Base-by-base conservation (phyloP, 1,140 invertebrate species). In the Microvelia longipes region DNA sequence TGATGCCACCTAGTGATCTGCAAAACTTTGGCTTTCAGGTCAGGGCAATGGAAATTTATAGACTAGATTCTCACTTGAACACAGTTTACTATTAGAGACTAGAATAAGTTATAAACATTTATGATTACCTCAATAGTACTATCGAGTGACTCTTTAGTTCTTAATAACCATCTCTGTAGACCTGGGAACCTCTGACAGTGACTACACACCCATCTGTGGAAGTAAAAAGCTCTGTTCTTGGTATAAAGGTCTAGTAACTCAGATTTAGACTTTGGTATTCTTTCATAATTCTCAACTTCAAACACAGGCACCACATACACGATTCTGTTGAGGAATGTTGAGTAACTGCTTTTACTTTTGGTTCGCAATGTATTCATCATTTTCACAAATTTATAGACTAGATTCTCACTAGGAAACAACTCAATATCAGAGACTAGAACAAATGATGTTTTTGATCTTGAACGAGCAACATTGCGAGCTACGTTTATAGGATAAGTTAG, bases 151-250 rank as follows among this genome's bases (percentile, higher is more conserved):
- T 80, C 2, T 30, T 80, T 77, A 71, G 80, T 78, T 19, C 72
- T 69, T 63, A 74, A 70, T n/a, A 90, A 75, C 88, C 89, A 92
- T 2, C 84, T 82, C 61, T 86, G 85, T 27, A 90, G 77, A 11
- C 87, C 88, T 24, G 90, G 90, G 77, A 92, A 91, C 72, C 85
- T 84, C 77, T 92, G 89, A 75, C 90, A 92, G 75, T 90, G 87
- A 1, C 85, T 82, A 76, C 90, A 92, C 0, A 88, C 79, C 71
- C 78, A 80, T 28, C 81, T 75, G 75, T 85, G 84, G 74, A 85
- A 85, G 70, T 80, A 79, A 66, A 84, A 77, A 1, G 83, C 83
- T 63, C 78, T 75, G 29, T 78, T 75, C 1, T 77, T 74, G 5
- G 75, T 75, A 64, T 82, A 76, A 71, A 83, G 78, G 28, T 77